Percentiles rank a stretch among this genome's conserved stretches.
Conservation (phyloP, 23 tunicate species). For the Halocynthia roretzi region DNA sequence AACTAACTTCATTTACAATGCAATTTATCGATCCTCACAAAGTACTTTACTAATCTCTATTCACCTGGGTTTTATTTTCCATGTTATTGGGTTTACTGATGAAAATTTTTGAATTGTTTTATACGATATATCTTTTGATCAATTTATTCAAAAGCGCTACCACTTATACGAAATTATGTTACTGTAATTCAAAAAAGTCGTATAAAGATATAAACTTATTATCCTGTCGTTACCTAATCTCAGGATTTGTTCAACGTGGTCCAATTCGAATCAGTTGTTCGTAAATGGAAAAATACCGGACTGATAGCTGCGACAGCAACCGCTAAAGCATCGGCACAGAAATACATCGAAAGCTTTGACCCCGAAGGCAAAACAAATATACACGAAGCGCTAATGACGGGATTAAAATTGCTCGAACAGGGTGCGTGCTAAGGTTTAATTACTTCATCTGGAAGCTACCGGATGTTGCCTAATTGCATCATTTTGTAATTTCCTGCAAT, state of each 20-base stretch:
- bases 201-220: no score
- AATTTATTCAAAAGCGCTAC: no score
- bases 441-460: neutral
- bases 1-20: no score
- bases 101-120: no score
- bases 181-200: no score
- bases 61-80: no score
- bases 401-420: slow-evolving; percentile 16
- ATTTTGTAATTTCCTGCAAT: neutral
- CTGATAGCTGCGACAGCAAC: slow-evolving; percentile 27
- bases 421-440: slow-evolving; percentile 6
- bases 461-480: neutral
- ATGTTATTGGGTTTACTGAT: no score
- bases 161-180: no score
- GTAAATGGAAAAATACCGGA: slow-evolving; percentile 34
- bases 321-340: slow-evolving; percentile 9
- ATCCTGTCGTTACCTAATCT: neutral
- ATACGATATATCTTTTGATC: no score
- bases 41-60: no score
- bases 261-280: slow-evolving; percentile 32
- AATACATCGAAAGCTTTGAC: slow-evolving; percentile 10
- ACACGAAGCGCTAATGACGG: slow-evolving; percentile 42
- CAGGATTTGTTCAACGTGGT: slow-evolving; percentile 53
- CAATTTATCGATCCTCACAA: no score
- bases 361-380: slow-evolving; percentile 51